Base-by-base conservation (phyloP, 2,888 invertebrate genomes). In the Drosophila engyochracea region DNA sequence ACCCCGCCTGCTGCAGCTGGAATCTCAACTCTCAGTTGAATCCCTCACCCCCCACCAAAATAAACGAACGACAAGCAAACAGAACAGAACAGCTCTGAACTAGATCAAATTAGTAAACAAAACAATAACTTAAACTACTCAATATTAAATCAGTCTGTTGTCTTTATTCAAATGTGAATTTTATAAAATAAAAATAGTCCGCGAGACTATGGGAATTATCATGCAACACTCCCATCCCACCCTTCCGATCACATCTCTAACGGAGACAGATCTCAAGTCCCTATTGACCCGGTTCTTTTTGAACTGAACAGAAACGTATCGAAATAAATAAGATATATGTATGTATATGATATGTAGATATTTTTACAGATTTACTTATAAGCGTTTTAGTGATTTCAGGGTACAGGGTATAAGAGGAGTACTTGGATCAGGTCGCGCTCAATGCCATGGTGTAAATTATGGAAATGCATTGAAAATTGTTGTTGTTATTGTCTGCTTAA, bases 371-470 rank as follows among this genome's bases (percentile, higher is more conserved):
- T 44, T 44, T 12, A 44, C 12, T 22, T 44, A 22, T 44, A 22
- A 22, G 44, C 22, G 22, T 41, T 41, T n/a, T 4, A 41, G 10
- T 41, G 22, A 22, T 44, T 6, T 47, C 14, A 47, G 16, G 22
- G 37, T 2, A 55, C 4, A 57, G 28, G n/a, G 14, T 30, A 39
- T 39, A 37, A 28, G 19, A 10, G 30, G 16, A 41, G 39, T 39
- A 30, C 16, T 41, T 30, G 37, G 25, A 25, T 51, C 30, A 30
- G 47, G 71, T 76, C 67, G 78, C 68, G 31, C 39, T 22, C 37
- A 51, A 51, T 44, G 52, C 39, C 44, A 22, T 54, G 47, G 77
- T 82, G 59, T 62, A 57, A 78, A 65, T 79, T 72, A 66, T 60
- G 55, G n/a, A 72, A 78, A 63, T 63, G 62, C 72, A 77, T 77